These are phyloP conservation scores for Syrrhaptes paradoxus DNA, from an alignment of 2,113 vertebrate species.

Conservation along the genomic window DNA sequence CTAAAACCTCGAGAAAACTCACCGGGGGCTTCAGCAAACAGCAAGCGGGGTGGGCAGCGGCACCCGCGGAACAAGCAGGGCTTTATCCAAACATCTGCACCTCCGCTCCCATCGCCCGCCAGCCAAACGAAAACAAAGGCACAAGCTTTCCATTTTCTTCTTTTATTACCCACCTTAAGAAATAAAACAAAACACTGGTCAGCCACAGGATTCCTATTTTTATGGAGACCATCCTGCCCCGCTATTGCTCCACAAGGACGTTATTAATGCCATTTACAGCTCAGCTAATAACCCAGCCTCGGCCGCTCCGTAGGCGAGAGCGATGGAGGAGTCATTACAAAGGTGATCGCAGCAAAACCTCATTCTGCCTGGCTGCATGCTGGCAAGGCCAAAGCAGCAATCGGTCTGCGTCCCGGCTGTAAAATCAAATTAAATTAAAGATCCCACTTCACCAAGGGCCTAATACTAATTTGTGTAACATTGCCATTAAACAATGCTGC, in stretches of 20 bases:
- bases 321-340: slow-evolving; percentile 49
- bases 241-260: slow-evolving; percentile 58
- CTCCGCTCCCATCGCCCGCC: neutral
- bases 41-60: accelerated
- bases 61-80: accelerated
- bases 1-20: neutral
- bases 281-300: slow-evolving; percentile 16
- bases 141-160: slow-evolving; percentile 30
- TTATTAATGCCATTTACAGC: slow-evolving; percentile 67
- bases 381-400: slow-evolving; percentile 16
- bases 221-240: slow-evolving; percentile 46
- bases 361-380: slow-evolving; percentile 36
- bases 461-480: slow-evolving; percentile 75
- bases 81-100: slow-evolving; percentile 10
- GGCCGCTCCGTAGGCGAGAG: neutral
- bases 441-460: slow-evolving; percentile 71
- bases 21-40: neutral
- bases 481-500: slow-evolving; percentile 74
- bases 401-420: slow-evolving; percentile 44
- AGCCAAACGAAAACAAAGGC: slow-evolving; percentile 9
- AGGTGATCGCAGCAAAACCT: slow-evolving; percentile 52
- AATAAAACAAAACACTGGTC: neutral
- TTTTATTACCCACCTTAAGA: slow-evolving; percentile 28
- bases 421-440: slow-evolving; percentile 79
- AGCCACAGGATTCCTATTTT: slow-evolving; percentile 39